Base-by-base conservation (phyloP, 2,797 vertebrate species). In the Coilia nasus region DNA sequence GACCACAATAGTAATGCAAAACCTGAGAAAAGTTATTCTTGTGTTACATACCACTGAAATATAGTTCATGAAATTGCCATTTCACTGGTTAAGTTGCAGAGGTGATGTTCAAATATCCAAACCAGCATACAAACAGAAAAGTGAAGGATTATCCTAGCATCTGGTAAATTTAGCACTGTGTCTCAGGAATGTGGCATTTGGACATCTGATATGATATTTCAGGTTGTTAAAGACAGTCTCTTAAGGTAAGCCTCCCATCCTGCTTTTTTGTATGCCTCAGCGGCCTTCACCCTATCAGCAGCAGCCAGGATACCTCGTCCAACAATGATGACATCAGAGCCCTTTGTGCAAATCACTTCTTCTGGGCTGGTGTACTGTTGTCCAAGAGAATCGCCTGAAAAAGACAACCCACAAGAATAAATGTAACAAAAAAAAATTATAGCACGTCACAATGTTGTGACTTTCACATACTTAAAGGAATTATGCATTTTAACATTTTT, bases 281-380 rank as follows among this genome's bases (percentile, higher is more conserved):
- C 97, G 50, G 96, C 96, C 64, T 94, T 91, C 83, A 92, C 87
- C 82, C 57, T 93, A 90, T 97, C 94, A 1, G 96, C 21, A 0
- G 95, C 96, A 41, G 93, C 90, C 88, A 97, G 88, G 87, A 99
- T 97, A 19, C 98, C 98, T 44, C 98, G 96, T 85, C 98, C 98
- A 31, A 99, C 98, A 15, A 99, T 98, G 92, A 99, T 96, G 94
- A 99, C 87, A 86, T 99, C 98, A 57, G 96, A 98, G 86, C 96
- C 95, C 90, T 95, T 96, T 84, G 87, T 90, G 46, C 83, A 83
- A 86, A 99, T 95, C 31, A 98, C 96, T 19, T 99, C 96, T 83
- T 96, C 93, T 0, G 97, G 97, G 81, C 92, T 97, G 50, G 91
- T 91, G 92, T 99, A 99, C 93, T 96, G 97, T 87, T 99, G 98